These are phyloP conservation scores for Chionodraco myersi DNA, from an alignment of 2,113 vertebrate species.

Conservation along the genomic window DNA sequence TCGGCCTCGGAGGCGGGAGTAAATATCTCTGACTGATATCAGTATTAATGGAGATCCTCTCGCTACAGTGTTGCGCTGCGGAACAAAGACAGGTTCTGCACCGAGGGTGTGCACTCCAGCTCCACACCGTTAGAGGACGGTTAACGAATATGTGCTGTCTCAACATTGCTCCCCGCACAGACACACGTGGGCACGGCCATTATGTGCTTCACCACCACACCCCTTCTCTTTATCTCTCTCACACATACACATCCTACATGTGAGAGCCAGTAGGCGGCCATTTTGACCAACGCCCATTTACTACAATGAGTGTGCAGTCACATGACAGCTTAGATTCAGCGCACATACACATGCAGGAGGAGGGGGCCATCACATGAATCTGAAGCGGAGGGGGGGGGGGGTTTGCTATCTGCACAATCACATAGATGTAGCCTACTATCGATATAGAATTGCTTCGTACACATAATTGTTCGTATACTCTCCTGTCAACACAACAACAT, in stretches of 20 bases:
- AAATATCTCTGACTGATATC: too few species aligned
- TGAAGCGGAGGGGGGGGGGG: too few species aligned
- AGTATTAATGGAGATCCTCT: background rate
- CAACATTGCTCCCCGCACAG: background rate
- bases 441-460: too few species aligned
- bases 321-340: conserved; percentile 45
- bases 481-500: background rate
- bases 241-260: background rate
- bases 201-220: background rate
- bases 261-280: conserved; percentile 74
- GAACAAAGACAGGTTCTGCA: background rate
- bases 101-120: background rate
- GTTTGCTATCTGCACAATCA: too few species aligned
- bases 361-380: conserved; percentile 34
- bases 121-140: too few species aligned
- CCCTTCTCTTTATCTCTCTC: background rate
- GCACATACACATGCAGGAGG: conserved; percentile 29
- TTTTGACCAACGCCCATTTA: conserved; percentile 85
- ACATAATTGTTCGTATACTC: background rate
- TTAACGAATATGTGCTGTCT: background rate
- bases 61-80: background rate
- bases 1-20: background rate
- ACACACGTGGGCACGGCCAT: background rate
- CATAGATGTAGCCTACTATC: too few species aligned
- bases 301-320: conserved; percentile 77